Evolutionary conservation across 2,888 invertebrate species (phyloP).

Genomic region (Cactoblastis cactorum): DNA sequence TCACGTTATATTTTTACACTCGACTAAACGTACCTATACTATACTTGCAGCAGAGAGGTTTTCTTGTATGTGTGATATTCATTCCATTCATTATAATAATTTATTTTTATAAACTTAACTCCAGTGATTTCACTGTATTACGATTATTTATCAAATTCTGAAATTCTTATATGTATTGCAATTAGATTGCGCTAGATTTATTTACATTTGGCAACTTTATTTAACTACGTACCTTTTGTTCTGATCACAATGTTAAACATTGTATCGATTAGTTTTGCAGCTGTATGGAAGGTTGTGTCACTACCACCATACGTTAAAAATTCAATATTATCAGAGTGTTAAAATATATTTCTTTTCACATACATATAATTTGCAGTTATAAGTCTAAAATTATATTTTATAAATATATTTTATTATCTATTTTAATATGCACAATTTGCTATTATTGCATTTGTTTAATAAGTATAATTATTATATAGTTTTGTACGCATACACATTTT

Average conservation of each 20-base stretch:
- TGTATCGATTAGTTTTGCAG: conserved; percentile 46
- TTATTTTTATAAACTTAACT: conserved; percentile 55
- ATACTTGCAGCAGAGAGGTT: conserved; percentile 49
- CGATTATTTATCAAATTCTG: conserved; percentile 33
- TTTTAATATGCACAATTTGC: conserved; percentile 74
- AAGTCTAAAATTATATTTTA: conserved; percentile 70
- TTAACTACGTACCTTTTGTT: conserved; percentile 24
- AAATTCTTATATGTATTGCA: conserved; percentile 51
- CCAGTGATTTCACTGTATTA: conserved; percentile 42
- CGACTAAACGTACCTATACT: conserved; percentile 18
- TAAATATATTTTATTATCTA: conserved; percentile 74
- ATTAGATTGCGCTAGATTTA: conserved; percentile 75
- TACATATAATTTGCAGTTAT: conserved; percentile 71
- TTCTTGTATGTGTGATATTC: conserved; percentile 75
- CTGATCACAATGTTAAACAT: conserved; percentile 64
- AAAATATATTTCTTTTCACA: conserved; percentile 52
- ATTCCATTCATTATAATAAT: conserved; percentile 62
- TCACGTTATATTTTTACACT: conserved; percentile 18
- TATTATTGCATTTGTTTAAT: conserved; percentile 68
- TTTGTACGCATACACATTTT: conserved; percentile 77
- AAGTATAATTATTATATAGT: conserved; percentile 52
- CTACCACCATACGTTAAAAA: conserved; percentile 30
- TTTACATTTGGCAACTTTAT: conserved; percentile 44
- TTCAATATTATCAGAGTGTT: conserved; percentile 54
- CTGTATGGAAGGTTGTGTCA: conserved; percentile 25